Evolutionary conservation across 2,797 vertebrate genomes (phyloP).

Genomic region (Helicolenus hilgendorfi): DNA sequence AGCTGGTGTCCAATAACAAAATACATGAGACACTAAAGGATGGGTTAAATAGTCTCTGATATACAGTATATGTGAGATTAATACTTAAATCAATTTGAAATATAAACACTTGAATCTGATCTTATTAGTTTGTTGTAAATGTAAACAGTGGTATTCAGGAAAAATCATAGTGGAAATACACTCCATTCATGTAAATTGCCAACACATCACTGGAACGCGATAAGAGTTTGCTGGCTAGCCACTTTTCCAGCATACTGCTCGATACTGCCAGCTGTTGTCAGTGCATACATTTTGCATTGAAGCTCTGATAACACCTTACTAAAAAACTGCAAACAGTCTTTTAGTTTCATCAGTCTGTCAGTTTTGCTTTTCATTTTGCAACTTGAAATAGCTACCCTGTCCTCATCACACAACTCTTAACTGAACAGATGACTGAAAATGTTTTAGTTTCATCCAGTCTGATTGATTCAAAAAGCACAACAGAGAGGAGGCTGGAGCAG

Average conservation of each 20-base stretch:
- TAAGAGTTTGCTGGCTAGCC: background rate
- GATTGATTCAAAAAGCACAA: background rate
- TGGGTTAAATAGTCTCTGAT: background rate
- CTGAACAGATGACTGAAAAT: background rate
- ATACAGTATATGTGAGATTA: background rate
- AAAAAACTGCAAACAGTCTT: too few relatives aligned
- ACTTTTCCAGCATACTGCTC: background rate
- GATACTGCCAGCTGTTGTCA: background rate
- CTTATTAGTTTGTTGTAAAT: background rate
- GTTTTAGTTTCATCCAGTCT: background rate
- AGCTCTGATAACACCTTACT: too few relatives aligned
- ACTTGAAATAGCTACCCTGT: background rate
- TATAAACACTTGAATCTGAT: background rate
- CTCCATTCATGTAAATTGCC: background rate
- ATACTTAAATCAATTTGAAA: background rate
- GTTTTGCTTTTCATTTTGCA: constrained; percentile 5
- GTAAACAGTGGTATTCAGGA: background rate
- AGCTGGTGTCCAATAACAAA: constrained; percentile 6
- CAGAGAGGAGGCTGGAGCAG: background rate
- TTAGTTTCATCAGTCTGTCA: too few relatives aligned
- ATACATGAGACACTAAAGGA: background rate
- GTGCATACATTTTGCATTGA: too few relatives aligned
- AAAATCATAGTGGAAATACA: background rate
- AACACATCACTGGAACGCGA: background rate
- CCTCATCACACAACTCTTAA: background rate